Percentiles rank a stretch among this genome's conserved stretches.
These are phyloP conservation scores for Cephus sareptanus DNA, from an alignment of 2,888 invertebrate species.

Conservation along the genomic window DNA sequence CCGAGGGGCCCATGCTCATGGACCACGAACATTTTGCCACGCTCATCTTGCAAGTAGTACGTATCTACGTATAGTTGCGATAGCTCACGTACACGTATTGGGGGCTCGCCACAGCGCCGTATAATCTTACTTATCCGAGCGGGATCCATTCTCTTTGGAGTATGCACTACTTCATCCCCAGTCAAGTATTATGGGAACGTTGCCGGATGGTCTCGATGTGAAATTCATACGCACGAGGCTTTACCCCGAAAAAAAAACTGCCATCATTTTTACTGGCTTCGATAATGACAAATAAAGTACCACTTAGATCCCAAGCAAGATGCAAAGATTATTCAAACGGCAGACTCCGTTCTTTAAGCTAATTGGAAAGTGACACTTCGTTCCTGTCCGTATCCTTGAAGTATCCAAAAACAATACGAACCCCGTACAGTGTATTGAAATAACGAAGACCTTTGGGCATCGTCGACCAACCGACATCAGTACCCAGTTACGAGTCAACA, in stretches of 20 bases:
- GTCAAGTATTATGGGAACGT: neutral
- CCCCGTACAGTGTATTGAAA: neutral
- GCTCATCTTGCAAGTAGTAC: neutral
- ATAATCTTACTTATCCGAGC: slow-evolving; percentile 2
- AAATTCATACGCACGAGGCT: neutral
- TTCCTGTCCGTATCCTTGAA: neutral
- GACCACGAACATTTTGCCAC: neutral
- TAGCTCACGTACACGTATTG: neutral
- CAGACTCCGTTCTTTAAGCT: no score
- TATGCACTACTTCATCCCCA: neutral
- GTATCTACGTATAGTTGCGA: neutral
- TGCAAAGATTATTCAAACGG: neutral
- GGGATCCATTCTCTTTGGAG: neutral
- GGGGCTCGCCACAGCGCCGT: neutral
- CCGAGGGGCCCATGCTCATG: neutral
- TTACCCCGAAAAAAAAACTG: neutral
- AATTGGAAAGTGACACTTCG: no score
- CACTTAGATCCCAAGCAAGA: neutral
- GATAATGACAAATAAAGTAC: neutral
- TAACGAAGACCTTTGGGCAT: neutral
- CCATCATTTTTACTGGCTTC: neutral
- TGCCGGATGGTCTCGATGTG: neutral
- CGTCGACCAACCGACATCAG: neutral
- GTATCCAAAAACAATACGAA: neutral
- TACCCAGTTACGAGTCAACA: neutral